Conservation (phyloP, 1,140 invertebrate species). For the Campodea augens region DNA sequence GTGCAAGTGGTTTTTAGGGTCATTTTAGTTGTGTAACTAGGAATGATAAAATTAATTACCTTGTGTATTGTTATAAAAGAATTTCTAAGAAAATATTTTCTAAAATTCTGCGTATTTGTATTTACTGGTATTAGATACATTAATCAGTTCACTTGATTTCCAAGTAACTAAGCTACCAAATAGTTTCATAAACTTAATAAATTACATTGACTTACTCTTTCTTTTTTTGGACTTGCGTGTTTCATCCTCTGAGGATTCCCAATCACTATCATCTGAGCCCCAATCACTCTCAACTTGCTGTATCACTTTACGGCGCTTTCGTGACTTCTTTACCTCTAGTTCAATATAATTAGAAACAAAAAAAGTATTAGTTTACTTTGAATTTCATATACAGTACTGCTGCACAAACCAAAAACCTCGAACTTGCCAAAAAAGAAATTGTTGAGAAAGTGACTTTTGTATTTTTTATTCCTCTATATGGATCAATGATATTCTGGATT, state of each 20-base stretch:
- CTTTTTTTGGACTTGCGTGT: constrained; percentile 8
- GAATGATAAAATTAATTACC: not conserved
- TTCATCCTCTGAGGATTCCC: constrained; percentile 17
- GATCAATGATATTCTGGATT: no score
- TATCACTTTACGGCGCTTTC: constrained; percentile 5
- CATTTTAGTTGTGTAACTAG: not conserved
- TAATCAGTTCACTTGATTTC: no score
- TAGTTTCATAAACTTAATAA: not conserved
- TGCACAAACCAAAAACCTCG: not conserved
- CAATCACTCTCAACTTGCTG: constrained; percentile 7
- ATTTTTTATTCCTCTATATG: not conserved
- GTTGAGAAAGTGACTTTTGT: not conserved
- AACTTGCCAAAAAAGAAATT: not conserved
- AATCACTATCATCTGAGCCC: constrained; percentile 17
- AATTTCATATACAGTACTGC: not conserved
- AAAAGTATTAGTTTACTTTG: not conserved
- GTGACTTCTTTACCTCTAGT: not conserved
- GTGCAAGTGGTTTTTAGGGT: no score
- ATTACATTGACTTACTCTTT: constrained; percentile 13
- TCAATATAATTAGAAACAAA: not conserved
- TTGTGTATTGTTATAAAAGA: not conserved
- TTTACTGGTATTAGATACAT: no score
- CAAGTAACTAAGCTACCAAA: not conserved
- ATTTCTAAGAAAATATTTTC: not conserved
- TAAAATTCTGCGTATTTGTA: not conserved